These are phyloP conservation scores for Geotrupes spiniger DNA, from an alignment of 2,888 invertebrate genomes.

Conservation along the genomic window DNA sequence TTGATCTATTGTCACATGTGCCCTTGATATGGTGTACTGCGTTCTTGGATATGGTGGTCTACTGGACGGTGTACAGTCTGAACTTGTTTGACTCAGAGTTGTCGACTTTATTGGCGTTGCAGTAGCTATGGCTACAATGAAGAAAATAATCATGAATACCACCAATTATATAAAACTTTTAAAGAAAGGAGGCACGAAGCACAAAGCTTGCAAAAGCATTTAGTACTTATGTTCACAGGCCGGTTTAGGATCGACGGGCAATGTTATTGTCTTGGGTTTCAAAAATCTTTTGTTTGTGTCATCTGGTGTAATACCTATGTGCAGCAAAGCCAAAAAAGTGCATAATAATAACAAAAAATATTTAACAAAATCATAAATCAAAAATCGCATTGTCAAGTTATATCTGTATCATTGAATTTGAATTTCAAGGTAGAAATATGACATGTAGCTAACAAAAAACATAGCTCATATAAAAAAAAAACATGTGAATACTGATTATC, in stretches of 20 bases:
- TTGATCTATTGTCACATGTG: conserved; percentile 71
- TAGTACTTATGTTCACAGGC: conserved; percentile 62
- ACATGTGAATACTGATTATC: no score
- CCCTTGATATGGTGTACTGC: conserved; percentile 72
- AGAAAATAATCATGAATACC: conserved; percentile 7
- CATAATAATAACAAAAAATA: conserved; percentile 30
- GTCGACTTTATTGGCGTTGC: conserved; percentile 54
- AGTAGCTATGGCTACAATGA: conserved; percentile 59
- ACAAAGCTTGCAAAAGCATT: conserved; percentile 18
- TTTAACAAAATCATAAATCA: no score
- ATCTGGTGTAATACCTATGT: conserved; percentile 44
- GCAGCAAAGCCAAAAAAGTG: conserved; percentile 37
- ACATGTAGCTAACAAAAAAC: no score
- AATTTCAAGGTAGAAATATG: no score
- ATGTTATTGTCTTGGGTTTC: conserved; percentile 66
- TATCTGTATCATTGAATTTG: no score
- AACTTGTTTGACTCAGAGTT: conserved; percentile 45
- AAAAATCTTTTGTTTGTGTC: conserved; percentile 45
- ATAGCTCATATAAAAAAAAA: no score
- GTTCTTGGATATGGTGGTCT: conserved; percentile 73
- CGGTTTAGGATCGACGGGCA: conserved; percentile 63
- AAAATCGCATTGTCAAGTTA: no score
- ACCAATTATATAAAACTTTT: no score
- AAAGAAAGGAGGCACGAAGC: not conserved
- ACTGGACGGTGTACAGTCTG: conserved; percentile 53